Base-by-base conservation (phyloP, 2,888 invertebrate genomes). In the Itoplectis maculator region DNA sequence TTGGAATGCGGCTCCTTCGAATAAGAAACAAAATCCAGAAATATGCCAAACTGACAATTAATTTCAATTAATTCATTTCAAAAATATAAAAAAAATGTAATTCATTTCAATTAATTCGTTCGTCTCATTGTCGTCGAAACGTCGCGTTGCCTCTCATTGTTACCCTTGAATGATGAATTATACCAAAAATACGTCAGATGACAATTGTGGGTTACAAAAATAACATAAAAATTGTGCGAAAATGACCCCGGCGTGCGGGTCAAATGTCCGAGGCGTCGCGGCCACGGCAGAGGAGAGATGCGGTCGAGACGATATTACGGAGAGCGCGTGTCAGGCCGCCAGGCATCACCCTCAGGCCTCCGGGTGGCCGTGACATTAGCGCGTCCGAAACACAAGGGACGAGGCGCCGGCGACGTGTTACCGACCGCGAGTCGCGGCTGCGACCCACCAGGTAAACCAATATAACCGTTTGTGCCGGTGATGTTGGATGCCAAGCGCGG, bases 301-400 rank as follows among this genome's bases (percentile, higher is more conserved):
- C 47, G 37, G 73, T 73, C 47, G 37, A 61, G 61, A 59, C 18
- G 47, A 69, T 73, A 82, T 79, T 63, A 73, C 73, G 42, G 54
- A 63, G 76, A 56, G 54, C 70, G 73, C 47, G 51, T 65, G 82
- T 73, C 72, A 70, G 54, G 74, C 65, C 47, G 56, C 49, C 69
- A 82, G 81, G 85, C 77, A 82, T 85, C 85, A 83, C 76, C 78
- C 81, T 79, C 82, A 75, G 74, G 70, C 83, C 78, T 85, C 75
- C 86, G 84, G 86, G 78, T 86, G 86, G 54, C 65, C 63, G 65
- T 83, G 86, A 85, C 86, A 72, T 79, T 70, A 77, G 69, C 68
- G 72, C 54, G 79, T 61, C 35, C 56, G 59, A 56, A 63, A 69
- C 11, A 56, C 35, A 47, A 63, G 49, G 63, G 13, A 51, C 59